phyloP scores from a whole-genome alignment of 2,113 vertebrate species.

The Hippocampus zosterae region DNA sequence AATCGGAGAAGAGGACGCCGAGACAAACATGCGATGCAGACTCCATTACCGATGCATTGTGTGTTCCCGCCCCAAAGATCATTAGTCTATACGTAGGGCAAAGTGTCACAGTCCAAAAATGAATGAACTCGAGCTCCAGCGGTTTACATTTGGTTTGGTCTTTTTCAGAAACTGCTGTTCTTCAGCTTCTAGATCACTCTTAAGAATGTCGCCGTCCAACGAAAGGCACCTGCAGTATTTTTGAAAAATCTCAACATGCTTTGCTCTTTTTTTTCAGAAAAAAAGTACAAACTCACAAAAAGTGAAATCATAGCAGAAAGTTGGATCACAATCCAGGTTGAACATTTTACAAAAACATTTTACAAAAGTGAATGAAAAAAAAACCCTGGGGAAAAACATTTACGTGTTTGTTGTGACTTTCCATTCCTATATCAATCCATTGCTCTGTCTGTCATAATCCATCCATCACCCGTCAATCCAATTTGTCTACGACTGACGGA shows the following conservation, averaged over 20 bases:
- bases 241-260: neutral
- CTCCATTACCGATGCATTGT: slow-evolving; percentile 43
- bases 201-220: neutral
- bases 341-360: too few species aligned
- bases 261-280: neutral
- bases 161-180: neutral
- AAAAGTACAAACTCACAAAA: neutral
- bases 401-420: too few species aligned
- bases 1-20: slow-evolving; percentile 48
- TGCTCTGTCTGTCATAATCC: too few species aligned
- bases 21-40: slow-evolving; percentile 60
- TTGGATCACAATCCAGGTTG: too few species aligned
- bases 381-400: too few species aligned
- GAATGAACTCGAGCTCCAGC: neutral
- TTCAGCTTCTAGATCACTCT: neutral
- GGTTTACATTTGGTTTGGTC: neutral
- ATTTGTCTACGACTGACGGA: too few species aligned
- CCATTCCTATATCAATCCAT: too few species aligned
- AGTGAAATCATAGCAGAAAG: neutral
- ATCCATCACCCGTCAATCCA: too few species aligned
- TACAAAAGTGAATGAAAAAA: too few species aligned
- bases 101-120: slow-evolving; percentile 20
- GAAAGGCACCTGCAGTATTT: neutral
- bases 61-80: slow-evolving; percentile 47
- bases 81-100: slow-evolving; percentile 35